phyloP scores from a whole-genome alignment of 2,888 invertebrate genomes.

The Diadegma fenestrale region DNA sequence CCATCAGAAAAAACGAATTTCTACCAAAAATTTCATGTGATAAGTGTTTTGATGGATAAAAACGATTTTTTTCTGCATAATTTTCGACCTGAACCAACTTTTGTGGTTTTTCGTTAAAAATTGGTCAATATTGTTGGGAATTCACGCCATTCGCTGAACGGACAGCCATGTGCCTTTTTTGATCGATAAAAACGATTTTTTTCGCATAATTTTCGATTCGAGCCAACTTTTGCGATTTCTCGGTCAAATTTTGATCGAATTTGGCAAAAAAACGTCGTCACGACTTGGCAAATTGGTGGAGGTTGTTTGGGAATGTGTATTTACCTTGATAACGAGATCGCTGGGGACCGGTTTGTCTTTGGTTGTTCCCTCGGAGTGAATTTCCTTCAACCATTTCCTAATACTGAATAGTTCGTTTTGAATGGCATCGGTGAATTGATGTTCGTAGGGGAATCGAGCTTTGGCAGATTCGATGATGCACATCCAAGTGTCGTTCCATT shows the following conservation, averaged over 20 bases:
- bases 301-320: neutral
- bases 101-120: no score
- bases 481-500: constrained; percentile 91
- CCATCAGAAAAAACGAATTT: neutral
- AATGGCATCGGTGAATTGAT: constrained; percentile 94
- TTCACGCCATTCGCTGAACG: no score
- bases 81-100: no score
- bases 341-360: constrained; percentile 92
- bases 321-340: constrained; percentile 94
- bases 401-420: constrained; percentile 96
- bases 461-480: constrained; percentile 89
- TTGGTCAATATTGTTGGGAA: no score
- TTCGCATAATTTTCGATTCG: no score
- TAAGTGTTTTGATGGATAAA: neutral
- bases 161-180: no score
- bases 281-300: no score
- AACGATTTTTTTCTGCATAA: no score
- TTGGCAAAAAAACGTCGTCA: no score
- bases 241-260: no score
- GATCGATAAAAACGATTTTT: no score
- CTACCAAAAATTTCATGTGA: neutral
- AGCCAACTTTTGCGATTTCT: no score
- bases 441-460: constrained; percentile 94
- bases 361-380: constrained; percentile 88
- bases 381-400: constrained; percentile 96